Evolutionary conservation across 2,888 invertebrate genomes (phyloP), one percentile per base, ranked within the genome.

Genomic region (Megaustenia siamemsis): DNA sequence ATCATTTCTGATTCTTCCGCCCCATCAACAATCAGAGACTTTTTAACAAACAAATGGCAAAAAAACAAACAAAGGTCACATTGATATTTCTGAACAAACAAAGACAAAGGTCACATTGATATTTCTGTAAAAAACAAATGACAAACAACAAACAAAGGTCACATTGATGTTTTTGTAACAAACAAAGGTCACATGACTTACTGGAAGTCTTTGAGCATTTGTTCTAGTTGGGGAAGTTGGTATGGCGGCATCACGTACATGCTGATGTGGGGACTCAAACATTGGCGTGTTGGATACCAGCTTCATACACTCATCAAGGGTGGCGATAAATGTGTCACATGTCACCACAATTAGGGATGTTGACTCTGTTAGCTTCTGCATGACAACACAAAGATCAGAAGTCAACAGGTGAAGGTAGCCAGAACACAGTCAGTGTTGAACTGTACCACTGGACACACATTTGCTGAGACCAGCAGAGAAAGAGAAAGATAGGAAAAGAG

Each of bases 311-410:
- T 97, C 97, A 94, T 97, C 97, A 89, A 97, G 94, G 38, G 97
- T 96, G 93, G 96, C 95, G 88, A 97, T 97, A 93, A 97, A 97
- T 53, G 97, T 97, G 94, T 97, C 97, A 95, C 97, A 97, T 80
- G 97, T 97, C 68, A 96, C 96, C 86, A 96, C 96, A 60, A 97
- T 94, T 88, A 97, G 95, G 91, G 96, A 96, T 18, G 97, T 96
- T 5, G 96, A 96, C 93, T 97, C 97, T 69, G 93, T 91, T 66
- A 94, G 82, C 86, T 93, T 91, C 94, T 94, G 88, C n/a, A 88
- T 88, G 24, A 35, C 6, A 56, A 63, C 8, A 56, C 21, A 5
- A 56, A 56, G 56, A 56, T 56, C 24, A 56, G n/a, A 56, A 53
- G 0, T 6, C 21, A 24, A 28, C n/a, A 63, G 28, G 28, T 28